Evolutionary conservation across 30 jellyfish, hydroid and myxozoan genomes (phyloP), one percentile per base, ranked within the genome.

Genomic region (Rhopilema esculentum): DNA sequence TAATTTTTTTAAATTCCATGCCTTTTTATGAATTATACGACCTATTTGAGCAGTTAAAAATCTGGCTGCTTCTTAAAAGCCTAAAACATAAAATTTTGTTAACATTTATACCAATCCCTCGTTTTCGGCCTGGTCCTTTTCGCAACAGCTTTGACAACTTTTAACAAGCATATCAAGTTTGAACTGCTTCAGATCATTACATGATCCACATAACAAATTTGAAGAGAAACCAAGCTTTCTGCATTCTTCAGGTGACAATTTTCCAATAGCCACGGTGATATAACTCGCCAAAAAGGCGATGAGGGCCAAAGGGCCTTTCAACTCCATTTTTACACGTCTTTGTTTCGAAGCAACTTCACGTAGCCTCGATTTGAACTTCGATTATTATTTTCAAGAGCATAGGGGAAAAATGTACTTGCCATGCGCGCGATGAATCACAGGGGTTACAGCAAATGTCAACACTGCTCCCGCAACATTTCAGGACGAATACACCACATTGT

Each of bases 111-210:
- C 96, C 96, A 78, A 69, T 68, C 93, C 95, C 87, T 91, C 92
- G 79, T 83, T 87, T 40, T 93, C 98, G 68, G 91, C 96, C 86
- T 87, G 91, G 69, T 91, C 98, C 20, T 92, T 78, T 62, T 93
- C 97, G 80, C 98, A 93, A 52, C 98, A 93, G 49, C 88, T 87
- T 71, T 48, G 77, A 75, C 98, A 93, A 78, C 70, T 83, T 48
- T 83, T 96, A 21, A 88, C 94, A 19, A 93, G 50, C 27, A 49
- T 49, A 53, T 79, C 90, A 27, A 93, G 83, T 52, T 85, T 85
- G 87, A 93, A 93, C 88, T 93, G 93, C 83, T 93, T 93, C 83
- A 93, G 63, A 61, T 93, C 93, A 73, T 83, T 96, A 69, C 98
- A 93, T 1, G 97, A 82, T 19, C 98, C 97, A 83, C 98, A 93